Conservation (phyloP, 2,888 invertebrate genomes). For the Magallana nippona region DNA sequence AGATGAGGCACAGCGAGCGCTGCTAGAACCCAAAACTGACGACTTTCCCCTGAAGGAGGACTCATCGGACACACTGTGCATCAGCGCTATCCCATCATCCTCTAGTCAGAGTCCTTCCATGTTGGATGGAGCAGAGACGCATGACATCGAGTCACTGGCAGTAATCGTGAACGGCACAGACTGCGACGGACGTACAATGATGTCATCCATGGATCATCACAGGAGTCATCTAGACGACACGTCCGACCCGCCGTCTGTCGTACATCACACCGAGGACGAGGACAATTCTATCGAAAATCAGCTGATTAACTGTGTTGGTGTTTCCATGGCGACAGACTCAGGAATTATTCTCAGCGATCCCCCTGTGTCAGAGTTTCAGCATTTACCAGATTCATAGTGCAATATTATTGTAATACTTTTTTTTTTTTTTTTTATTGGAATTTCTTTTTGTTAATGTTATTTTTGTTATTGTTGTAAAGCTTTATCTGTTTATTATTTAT, state of each 20-base stretch:
- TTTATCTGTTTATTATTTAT: too few relatives aligned
- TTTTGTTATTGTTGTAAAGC: too few relatives aligned
- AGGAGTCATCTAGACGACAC: not conserved
- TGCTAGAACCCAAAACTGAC: not conserved
- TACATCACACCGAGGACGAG: conserved; percentile 32
- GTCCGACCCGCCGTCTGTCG: conserved; percentile 10
- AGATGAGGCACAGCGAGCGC: not conserved
- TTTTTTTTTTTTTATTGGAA: not conserved
- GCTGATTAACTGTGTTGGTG: conserved; percentile 31
- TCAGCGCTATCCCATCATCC: not conserved
- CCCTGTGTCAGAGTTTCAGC: conserved; percentile 28
- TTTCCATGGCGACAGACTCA: conserved; percentile 36
- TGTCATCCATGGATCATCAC: conserved; percentile 8
- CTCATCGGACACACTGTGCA: conserved; percentile 10
- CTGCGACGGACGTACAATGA: not conserved
- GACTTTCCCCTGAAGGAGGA: conserved; percentile 14
- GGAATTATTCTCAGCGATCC: conserved; percentile 30
- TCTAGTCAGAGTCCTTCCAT: not conserved
- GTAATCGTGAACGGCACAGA: conserved; percentile 7
- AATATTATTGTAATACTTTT: not conserved
- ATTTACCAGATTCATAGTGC: conserved; percentile 7
- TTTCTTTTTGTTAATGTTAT: too few relatives aligned
- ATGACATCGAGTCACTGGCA: conserved; percentile 39
- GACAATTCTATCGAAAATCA: conserved; percentile 38
- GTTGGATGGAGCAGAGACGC: conserved; percentile 19